Conservation (phyloP, 2,113 vertebrate genomes). For the Elephantulus edwardii region DNA sequence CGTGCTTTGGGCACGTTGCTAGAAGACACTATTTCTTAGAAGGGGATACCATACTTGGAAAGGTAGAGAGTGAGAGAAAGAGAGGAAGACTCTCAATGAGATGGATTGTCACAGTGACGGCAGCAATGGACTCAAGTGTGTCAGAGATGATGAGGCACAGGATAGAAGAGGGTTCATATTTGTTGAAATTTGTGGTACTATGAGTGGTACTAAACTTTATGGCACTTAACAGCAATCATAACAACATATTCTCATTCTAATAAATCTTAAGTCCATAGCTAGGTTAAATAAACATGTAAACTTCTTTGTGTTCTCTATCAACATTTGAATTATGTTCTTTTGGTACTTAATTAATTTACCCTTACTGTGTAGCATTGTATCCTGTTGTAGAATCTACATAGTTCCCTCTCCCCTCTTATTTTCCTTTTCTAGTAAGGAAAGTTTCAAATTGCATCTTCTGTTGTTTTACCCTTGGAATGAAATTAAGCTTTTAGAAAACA, state of each 20-base stretch:
- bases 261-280: background rate
- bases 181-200: too few species aligned
- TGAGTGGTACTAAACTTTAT: too few species aligned
- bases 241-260: background rate
- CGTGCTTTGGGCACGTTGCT: too few species aligned
- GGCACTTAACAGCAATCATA: background rate
- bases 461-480: background rate
- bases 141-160: too few species aligned
- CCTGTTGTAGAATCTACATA: background rate
- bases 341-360: background rate
- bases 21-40: too few species aligned
- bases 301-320: background rate
- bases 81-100: too few species aligned
- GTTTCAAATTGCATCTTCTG: background rate
- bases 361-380: background rate
- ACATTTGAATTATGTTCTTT: conserved; percentile 16
- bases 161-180: too few species aligned
- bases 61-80: too few species aligned
- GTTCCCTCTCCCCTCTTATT: background rate
- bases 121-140: too few species aligned
- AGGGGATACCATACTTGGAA: too few species aligned
- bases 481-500: background rate
- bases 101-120: too few species aligned
- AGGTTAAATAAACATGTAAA: background rate
- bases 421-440: background rate